A percentile compares a stretch with the other conserved stretches of the same genome.
Conservation (phyloP, 2,888 invertebrate species). For the Phengaris alcon region DNA sequence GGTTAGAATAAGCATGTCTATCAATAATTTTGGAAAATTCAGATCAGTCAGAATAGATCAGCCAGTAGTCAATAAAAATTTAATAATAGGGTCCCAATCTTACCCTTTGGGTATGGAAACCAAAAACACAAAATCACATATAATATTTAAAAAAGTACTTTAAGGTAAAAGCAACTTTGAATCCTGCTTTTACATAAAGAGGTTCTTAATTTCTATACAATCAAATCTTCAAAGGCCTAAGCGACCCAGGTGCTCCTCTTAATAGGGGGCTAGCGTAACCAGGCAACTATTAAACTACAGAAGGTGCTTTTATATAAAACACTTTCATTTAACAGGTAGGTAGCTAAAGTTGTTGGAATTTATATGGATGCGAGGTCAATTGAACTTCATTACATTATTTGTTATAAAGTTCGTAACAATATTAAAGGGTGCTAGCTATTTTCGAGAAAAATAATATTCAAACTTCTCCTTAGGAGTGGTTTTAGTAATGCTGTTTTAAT, state of each 20-base stretch:
- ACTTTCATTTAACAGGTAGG: neutral
- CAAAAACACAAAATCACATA: too few species aligned
- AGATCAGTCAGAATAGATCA: too few species aligned
- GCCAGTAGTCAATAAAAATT: too few species aligned
- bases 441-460: neutral
- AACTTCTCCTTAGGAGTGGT: neutral
- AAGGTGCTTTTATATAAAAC: neutral
- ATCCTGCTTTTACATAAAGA: neutral
- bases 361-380: neutral
- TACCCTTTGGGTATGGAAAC: too few species aligned
- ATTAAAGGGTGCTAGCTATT: neutral
- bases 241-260: neutral
- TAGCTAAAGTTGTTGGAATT: neutral
- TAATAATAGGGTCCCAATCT: too few species aligned
- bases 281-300: conserved; percentile 21
- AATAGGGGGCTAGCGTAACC: conserved; percentile 11
- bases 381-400: neutral
- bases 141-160: too few species aligned
- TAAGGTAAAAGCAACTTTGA: neutral
- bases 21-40: too few species aligned
- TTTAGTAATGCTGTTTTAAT: too few species aligned
- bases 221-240: neutral
- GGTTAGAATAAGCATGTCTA: too few species aligned
- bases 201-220: neutral
- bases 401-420: neutral